Evolutionary conservation across 2,113 vertebrate species (phyloP), one percentile per base, ranked within the genome.

Genomic region (Notarius lentiginosus): DNA sequence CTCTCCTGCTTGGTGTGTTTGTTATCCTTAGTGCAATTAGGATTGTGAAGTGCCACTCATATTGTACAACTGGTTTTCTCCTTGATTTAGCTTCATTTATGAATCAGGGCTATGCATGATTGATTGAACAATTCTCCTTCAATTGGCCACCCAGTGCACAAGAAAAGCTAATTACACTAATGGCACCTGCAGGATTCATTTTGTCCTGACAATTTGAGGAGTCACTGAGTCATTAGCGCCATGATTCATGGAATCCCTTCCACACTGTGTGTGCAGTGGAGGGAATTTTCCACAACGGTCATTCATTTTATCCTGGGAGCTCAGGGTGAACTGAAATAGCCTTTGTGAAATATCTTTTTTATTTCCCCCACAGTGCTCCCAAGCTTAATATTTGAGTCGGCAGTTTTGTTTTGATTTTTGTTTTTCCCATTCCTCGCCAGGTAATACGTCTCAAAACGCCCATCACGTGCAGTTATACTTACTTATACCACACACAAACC

Each of bases 101-200:
- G 61, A 83, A 58, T 11, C 66, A 79, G 61, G 24, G 63, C 60
- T 82, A 68, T 56, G 75, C 41, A 82, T 77, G 82, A 41, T 58
- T 84, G 82, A 84, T 87, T 84, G 75, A 82, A 24, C 79, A 81
- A 41, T 47, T 20, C 8, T 60, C 18, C 10, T 60, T 60, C 30
- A 20, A 66, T 8, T 65, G 80, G 9, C 80, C 83, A 81, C 70
- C 61, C 80, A 58, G 79, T 47, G 61, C 85, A 65, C 85, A 84
- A 83, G 76, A 90, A 89, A 85, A 88, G 88, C 89, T 93, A 92
- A 95, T 94, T 94, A 92, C 84, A 90, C 88, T 91, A 94, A 94
- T 90, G 92, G 90, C 89, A 93, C 92, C 91, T 93, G 91, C 51
- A 90, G 91, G 91, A 93, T 91, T 87, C 83, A 91, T 91, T 91